phyloP scores from a whole-genome alignment of 2,113 vertebrate genomes.

The Pholis gunnellus region DNA sequence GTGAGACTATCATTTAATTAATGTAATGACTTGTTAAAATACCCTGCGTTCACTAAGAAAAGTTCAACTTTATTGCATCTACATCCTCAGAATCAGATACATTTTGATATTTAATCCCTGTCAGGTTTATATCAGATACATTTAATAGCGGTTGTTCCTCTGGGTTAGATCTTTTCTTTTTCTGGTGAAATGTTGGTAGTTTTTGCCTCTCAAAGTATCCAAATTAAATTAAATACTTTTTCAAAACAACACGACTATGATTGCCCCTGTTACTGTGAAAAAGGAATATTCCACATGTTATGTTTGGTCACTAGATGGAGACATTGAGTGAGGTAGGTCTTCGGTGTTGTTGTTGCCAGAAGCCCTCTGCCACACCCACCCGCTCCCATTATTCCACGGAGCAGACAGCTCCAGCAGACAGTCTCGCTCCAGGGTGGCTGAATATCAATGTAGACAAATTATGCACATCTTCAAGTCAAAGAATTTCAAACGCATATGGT shows the following conservation, averaged over 20 bases:
- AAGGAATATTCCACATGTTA: not conserved
- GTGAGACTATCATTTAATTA: not conserved
- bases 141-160: not conserved
- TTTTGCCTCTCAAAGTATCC: no score
- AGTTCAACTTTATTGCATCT: not conserved
- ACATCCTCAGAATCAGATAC: not conserved
- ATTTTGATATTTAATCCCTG: not conserved
- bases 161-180: not conserved
- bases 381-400: constrained; percentile 48
- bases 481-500: constrained; percentile 18
- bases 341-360: constrained; percentile 12
- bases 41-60: not conserved
- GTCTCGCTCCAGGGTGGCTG: constrained; percentile 49
- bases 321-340: constrained; percentile 26
- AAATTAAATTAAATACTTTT: no score
- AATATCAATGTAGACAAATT: constrained; percentile 38
- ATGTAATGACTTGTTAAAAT: not conserved
- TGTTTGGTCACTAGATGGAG: constrained; percentile 64
- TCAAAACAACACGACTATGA: not conserved
- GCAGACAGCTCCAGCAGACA: constrained; percentile 64
- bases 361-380: constrained; percentile 74
- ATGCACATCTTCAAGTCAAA: constrained; percentile 50
- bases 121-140: not conserved
- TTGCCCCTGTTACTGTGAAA: not conserved
- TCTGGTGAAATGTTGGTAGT: no score